These are phyloP conservation scores for Petrosia ficiformis DNA, from an alignment of 37 sponge, comb jelly and placozoan species.

Conservation along the genomic window DNA sequence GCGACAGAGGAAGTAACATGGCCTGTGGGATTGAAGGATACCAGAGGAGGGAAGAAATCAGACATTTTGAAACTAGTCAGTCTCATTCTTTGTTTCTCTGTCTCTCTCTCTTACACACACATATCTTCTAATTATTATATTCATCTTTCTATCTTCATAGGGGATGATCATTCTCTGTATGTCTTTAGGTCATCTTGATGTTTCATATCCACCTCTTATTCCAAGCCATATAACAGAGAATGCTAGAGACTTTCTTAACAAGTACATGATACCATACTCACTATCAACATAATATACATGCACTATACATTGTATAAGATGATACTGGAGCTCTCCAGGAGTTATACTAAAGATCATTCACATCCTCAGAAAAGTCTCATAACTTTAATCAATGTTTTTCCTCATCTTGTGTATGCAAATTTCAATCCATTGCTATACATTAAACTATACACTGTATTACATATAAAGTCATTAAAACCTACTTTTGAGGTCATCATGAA, in stretches of 20 bases:
- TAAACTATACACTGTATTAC: no score
- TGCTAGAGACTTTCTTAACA: conserved; percentile 52
- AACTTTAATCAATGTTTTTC: background rate
- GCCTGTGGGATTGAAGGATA: conserved; percentile 27
- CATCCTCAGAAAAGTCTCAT: no score
- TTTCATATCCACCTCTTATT: conserved; percentile 43
- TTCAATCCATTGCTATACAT: no score
- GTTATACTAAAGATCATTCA: no score
- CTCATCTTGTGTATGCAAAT: background rate
- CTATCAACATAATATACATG: background rate
- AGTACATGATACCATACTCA: conserved; percentile 18
- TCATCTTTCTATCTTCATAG: conserved; percentile 17
- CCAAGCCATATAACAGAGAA: conserved; percentile 43
- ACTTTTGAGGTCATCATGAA: no score
- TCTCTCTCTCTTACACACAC: background rate
- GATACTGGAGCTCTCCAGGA: no score
- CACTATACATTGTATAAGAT: no score
- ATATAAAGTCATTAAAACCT: no score
- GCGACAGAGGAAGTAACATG: conserved; percentile 18
- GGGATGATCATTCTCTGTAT: conserved; percentile 75
- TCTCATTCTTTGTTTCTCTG: background rate
- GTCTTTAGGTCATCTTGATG: conserved; percentile 36
- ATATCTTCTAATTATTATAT: background rate
- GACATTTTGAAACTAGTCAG: conserved; percentile 76
- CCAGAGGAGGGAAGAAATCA: conserved; percentile 77